These are phyloP conservation scores for Entomyzon cyanotis DNA, from an alignment of 2,113 vertebrate species.

Conservation along the genomic window DNA sequence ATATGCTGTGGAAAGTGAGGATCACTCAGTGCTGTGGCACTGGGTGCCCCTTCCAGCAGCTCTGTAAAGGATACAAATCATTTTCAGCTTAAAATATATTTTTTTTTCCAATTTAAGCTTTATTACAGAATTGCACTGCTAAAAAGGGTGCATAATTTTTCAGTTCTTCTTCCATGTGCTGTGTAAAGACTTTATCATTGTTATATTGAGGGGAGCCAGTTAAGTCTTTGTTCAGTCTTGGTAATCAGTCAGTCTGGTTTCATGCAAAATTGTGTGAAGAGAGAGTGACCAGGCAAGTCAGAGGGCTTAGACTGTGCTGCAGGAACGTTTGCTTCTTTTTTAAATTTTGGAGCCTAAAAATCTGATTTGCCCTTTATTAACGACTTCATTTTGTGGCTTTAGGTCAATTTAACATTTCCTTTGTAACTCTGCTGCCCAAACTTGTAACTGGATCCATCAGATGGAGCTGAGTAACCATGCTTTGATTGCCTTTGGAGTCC, in stretches of 20 bases:
- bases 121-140: neutral
- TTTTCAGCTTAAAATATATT: neutral
- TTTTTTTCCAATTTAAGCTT: neutral
- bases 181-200: neutral
- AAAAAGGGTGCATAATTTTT: neutral
- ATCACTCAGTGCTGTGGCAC: neutral
- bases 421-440: neutral
- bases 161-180: neutral
- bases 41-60: neutral
- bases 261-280: neutral
- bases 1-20: accelerated
- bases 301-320: neutral
- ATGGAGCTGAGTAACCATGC: neutral
- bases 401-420: neutral
- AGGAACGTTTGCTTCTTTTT: neutral
- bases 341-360: neutral
- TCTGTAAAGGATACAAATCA: neutral
- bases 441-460: neutral
- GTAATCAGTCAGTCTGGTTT: neutral
- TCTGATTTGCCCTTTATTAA: neutral
- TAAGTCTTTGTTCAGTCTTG: neutral
- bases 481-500: neutral
- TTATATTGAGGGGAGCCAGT: neutral
- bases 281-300: neutral
- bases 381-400: neutral